Evolutionary conservation across 2,113 vertebrate species (phyloP).

Genomic region (Tychaedon coryphoeus): DNA sequence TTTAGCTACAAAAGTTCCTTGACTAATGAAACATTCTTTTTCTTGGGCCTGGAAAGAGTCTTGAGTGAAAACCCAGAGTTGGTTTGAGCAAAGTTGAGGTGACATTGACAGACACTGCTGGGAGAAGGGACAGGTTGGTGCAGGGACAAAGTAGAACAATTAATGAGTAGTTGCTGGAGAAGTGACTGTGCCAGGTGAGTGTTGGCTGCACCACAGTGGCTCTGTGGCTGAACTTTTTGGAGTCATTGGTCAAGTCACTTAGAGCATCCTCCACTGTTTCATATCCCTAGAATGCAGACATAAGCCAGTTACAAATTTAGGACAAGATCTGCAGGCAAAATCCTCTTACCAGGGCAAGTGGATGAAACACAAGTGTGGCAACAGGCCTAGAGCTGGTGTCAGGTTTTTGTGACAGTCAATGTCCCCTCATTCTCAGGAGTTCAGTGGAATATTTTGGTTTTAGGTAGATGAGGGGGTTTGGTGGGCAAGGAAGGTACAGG

Average conservation of each 20-base stretch:
- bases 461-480: background rate
- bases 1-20: background rate
- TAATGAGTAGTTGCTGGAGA: background rate
- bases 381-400: background rate
- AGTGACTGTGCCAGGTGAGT: background rate
- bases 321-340: background rate
- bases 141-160: background rate
- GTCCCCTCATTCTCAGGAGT: background rate
- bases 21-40: background rate
- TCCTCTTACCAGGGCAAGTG: background rate
- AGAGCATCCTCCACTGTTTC: background rate
- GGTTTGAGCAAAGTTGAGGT: background rate
- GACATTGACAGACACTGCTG: background rate
- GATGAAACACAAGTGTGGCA: background rate
- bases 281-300: background rate
- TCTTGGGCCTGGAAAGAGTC: background rate
- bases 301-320: background rate
- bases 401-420: background rate
- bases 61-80: background rate
- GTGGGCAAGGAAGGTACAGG: background rate
- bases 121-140: background rate
- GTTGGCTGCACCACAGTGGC: background rate
- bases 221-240: background rate
- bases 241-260: background rate
- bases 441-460: background rate